Evolutionary conservation across 1,140 invertebrate species (phyloP), one percentile per base, ranked within the genome.

Genomic region (Drosophila lowei): DNA sequence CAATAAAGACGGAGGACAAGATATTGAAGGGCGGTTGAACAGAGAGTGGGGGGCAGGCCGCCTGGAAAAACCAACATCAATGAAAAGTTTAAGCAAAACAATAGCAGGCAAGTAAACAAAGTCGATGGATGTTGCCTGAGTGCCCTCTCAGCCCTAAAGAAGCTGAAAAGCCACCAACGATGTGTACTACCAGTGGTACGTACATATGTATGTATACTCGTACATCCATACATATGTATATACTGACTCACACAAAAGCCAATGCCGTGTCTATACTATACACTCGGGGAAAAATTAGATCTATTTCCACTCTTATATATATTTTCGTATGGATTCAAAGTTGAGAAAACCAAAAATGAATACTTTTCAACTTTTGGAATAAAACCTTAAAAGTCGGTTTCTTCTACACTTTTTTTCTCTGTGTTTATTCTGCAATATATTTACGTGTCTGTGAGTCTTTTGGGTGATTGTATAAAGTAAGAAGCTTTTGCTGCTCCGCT

Each of bases 11-110:
- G 67, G 44, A 64, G 59, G 62, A 70, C 58, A 70, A 75, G 58
- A 75, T 63, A 70, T 64, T 42, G 55, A 77, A 57, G 66, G 47
- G 38, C 30, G 60, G 70, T 21, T 16, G 48, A 0, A 23, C 23
- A 23, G 23, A 25, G 23, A 5, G 4, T 5, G 18, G 18, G 5
- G 44, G 7, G 8, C 18, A 25, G 28, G 16, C 1, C 34, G 34
- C 34, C 34, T 4, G 9, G 30, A 62, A 85, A 78, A 86, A 86
- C 78, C 84, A 86, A 85, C 81, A 85, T 85, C 81, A 85, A 85
- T 85, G 81, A 85, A 85, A 85, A 88, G 83, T 86, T 86, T 86
- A 83, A 81, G 83, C 83, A 88, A 81, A 86, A 86, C 81, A 86
- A 86, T 75, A 67, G 78, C 48, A 72, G 77, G 52, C 74, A 71